Percentiles rank a stretch among this genome's conserved stretches.
phyloP scores from a whole-genome alignment of 2,888 invertebrate species.

The Odontomyia ornata region DNA sequence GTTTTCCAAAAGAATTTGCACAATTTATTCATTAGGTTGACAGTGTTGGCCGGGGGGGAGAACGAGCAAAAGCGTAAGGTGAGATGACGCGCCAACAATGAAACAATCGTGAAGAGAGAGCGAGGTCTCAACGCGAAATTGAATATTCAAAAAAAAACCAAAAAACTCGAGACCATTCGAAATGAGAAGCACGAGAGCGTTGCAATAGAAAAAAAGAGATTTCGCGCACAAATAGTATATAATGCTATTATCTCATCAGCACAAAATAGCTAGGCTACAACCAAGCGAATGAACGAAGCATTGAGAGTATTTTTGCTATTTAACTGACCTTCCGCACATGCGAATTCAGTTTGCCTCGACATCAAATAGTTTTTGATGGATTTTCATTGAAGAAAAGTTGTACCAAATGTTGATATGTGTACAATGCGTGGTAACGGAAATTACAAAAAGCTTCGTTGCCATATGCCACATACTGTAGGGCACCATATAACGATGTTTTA shows the following conservation, averaged over 20 bases:
- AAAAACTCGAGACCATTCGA: background rate
- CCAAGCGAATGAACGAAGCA: background rate
- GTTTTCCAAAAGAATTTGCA: constrained; percentile 21
- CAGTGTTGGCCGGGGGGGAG: background rate
- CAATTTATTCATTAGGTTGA: background rate
- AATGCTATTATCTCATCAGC: constrained; percentile 23
- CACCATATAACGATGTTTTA: too few relatives aligned
- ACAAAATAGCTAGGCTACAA: constrained; percentile 3
- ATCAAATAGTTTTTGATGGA: background rate
- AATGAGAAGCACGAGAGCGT: background rate
- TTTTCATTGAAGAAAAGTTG: too few relatives aligned
- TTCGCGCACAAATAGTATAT: background rate
- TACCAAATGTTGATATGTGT: too few relatives aligned
- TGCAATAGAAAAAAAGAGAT: background rate
- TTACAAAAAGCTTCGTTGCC: too few relatives aligned
- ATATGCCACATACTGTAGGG: too few relatives aligned
- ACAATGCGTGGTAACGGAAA: too few relatives aligned
- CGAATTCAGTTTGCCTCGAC: constrained; percentile 35
- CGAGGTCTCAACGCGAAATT: too few relatives aligned
- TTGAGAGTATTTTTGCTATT: constrained; percentile 23
- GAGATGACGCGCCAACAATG: too few relatives aligned
- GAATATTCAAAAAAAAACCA: too few relatives aligned
- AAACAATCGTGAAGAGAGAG: too few relatives aligned
- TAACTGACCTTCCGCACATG: constrained; percentile 44
- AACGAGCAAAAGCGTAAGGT: background rate